Base-by-base conservation (phyloP, 2,797 vertebrate genomes). In the Uromys caudimaculatus region DNA sequence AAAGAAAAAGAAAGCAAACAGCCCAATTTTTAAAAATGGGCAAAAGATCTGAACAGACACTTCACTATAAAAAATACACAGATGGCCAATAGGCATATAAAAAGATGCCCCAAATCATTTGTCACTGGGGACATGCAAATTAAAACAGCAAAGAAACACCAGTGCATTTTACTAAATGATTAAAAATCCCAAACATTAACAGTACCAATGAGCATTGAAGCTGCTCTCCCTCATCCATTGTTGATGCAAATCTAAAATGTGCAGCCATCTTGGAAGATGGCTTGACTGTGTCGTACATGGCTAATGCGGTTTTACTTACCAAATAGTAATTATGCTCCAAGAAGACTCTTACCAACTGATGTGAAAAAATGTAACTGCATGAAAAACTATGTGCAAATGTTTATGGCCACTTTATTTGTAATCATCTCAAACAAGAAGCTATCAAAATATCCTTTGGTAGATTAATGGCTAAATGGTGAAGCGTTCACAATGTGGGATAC, bases 1-100 rank as follows among this genome's bases (percentile, higher is more conserved):
- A n/a, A n/a, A n/a, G n/a, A n/a, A n/a, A n/a, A 92, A 79, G 69
- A 85, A 89, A 97, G 94, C 29, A 94, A 97, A 93, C 3, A 95
- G 60, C 9, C 21, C 47, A 92, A 81, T 44, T 90, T 44, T 44
- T 19, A 94, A 89, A 96, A 95, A 75, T 75, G 38, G 47, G 56
- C 76, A 81, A 96, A 95, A 90, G 10, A 79, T 87, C 84, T 96
- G 75, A 91, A 90, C 3, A 83, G 50, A 83, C 19, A 89, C 9
- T 62, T 91, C 17, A 87, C 29, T 50, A 71, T 2, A 56, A 77
- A 89, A 95, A 79, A 85, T 24, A 94, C 13, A 94, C 90, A 89
- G 78, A 89, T 91, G 78, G 60, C 71, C 90, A 93, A 84, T 50
- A 94, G 95, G 44, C 75, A 93, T 88, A 87, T 79, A 85, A 83